A percentile compares a stretch with the other conserved stretches of the same genome.
Evolutionary conservation across 92 coral and sea anemone genomes (phyloP).

Genomic region (Phenganax stokvisi): DNA sequence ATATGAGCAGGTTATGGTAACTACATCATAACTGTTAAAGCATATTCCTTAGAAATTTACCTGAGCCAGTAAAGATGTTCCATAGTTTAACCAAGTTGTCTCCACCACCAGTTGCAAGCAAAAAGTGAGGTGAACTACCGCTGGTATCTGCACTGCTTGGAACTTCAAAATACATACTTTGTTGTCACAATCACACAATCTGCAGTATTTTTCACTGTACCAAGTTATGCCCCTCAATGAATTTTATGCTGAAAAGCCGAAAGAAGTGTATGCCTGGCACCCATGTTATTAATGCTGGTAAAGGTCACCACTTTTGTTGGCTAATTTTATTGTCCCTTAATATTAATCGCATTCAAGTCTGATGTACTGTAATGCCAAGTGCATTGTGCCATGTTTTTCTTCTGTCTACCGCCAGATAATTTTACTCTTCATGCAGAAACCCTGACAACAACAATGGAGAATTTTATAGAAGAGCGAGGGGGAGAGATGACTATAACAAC

Average conservation of each 20-base stretch:
- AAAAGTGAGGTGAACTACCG: slow-evolving; percentile 91
- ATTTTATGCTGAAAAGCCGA: slow-evolving; percentile 23
- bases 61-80: slow-evolving; percentile 88
- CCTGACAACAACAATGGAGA: too few species aligned
- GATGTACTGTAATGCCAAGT: too few species aligned
- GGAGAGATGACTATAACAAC: not conserved
- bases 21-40: not conserved
- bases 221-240: not conserved
- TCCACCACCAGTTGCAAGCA: slow-evolving; percentile 87
- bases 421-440: too few species aligned
- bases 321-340: too few species aligned
- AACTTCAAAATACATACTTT: slow-evolving; percentile 41
- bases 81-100: slow-evolving; percentile 90
- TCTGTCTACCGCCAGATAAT: too few species aligned
- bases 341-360: too few species aligned
- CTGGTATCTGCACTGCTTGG: slow-evolving; percentile 80
- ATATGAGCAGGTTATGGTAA: not conserved
- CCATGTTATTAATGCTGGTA: too few species aligned
- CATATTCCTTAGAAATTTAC: slow-evolving; percentile 33
- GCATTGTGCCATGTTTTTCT: too few species aligned
- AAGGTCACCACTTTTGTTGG: too few species aligned
- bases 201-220: not conserved
- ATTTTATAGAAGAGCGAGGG: too few species aligned
- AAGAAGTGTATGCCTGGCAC: not conserved
- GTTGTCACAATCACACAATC: not conserved